Conservation (phyloP, 2,888 invertebrate species). For the Dusona sp. region DNA sequence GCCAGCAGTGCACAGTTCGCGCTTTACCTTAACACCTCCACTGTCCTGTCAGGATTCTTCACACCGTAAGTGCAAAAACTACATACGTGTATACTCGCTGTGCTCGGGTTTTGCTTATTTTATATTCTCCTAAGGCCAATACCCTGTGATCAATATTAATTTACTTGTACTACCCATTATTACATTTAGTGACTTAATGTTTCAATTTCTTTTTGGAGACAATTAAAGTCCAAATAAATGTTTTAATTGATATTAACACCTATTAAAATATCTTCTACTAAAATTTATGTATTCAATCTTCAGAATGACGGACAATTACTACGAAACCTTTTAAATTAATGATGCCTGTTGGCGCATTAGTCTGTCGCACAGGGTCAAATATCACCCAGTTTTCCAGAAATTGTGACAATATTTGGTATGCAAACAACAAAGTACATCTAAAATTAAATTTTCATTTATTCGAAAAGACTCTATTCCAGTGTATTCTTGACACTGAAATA, state of each 20-base stretch:
- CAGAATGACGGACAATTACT: too few species aligned
- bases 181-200: background rate
- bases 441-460: too few species aligned
- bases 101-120: slow-evolving; percentile 43
- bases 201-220: background rate
- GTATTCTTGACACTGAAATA: too few species aligned
- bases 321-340: too few species aligned
- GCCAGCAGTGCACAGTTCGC: slow-evolving; percentile 38
- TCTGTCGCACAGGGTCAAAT: too few species aligned
- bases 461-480: too few species aligned
- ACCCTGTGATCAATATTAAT: slow-evolving; percentile 46
- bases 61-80: slow-evolving; percentile 45
- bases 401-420: too few species aligned
- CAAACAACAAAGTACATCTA: too few species aligned
- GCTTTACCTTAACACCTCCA: slow-evolving; percentile 50
- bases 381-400: too few species aligned
- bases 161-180: slow-evolving; percentile 9
- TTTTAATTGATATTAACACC: background rate
- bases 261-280: too few species aligned
- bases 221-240: background rate
- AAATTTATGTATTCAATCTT: too few species aligned
- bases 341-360: too few species aligned
- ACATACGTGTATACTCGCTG: slow-evolving; percentile 11
- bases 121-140: slow-evolving; percentile 32
- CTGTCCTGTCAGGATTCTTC: slow-evolving; percentile 61